Conservation (phyloP, 2,797 vertebrate species). For the Poeciliopsis turneri region DNA sequence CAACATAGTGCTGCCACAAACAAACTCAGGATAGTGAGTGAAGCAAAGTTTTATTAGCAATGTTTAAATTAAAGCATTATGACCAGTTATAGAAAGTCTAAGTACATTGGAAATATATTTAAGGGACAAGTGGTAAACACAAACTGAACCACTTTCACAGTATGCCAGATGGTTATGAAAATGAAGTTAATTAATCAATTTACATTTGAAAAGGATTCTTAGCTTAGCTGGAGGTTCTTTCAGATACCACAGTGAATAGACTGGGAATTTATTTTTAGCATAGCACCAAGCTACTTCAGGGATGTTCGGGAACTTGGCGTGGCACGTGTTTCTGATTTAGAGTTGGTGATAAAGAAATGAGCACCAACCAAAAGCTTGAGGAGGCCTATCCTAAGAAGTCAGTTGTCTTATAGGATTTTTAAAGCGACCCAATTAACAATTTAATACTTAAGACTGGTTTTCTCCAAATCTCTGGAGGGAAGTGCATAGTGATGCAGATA, state of each 20-base stretch:
- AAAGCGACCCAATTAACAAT: not conserved
- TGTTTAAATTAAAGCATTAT: no score
- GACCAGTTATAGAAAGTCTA: no score
- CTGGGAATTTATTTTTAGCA: not conserved
- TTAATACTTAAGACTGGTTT: not conserved
- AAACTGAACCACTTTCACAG: no score
- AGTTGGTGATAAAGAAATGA: not conserved
- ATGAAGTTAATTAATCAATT: constrained; percentile 3
- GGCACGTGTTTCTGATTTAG: not conserved
- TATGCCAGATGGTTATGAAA: not conserved
- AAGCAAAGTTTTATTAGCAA: no score
- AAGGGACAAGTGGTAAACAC: no score
- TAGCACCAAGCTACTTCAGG: not conserved
- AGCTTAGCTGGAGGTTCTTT: not conserved
- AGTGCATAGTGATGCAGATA: not conserved
- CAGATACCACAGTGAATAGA: not conserved
- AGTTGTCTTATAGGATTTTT: not conserved
- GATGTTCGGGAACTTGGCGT: not conserved
- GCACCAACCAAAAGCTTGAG: not conserved
- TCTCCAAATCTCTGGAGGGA: not conserved
- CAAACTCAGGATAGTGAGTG: no score
- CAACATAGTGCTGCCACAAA: no score
- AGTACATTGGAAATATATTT: no score
- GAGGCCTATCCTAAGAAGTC: not conserved
- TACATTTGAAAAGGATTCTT: not conserved